Evolutionary conservation across 2,113 vertebrate genomes (phyloP).

Genomic region (Sminthopsis crassicaudata): DNA sequence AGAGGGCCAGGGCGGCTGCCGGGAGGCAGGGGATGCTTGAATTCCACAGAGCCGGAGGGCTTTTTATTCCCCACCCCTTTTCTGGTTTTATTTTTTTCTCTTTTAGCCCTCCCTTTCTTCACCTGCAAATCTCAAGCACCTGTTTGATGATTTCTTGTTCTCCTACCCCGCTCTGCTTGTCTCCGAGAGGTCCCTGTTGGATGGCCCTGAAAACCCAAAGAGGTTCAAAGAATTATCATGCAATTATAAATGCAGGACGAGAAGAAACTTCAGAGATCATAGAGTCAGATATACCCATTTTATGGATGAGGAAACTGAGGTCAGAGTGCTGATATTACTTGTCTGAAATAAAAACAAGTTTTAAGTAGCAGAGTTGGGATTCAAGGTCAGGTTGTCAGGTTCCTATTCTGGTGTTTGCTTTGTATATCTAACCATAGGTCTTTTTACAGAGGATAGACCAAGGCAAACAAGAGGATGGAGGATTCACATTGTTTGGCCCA

Average conservation of each 20-base stretch:
- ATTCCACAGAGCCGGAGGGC: constrained; percentile 73
- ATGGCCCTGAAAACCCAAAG: neutral
- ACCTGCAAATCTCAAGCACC: neutral
- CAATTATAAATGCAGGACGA: neutral
- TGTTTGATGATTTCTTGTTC: neutral
- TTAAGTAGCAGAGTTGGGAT: neutral
- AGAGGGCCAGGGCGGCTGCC: constrained; percentile 83
- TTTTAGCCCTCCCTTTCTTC: neutral
- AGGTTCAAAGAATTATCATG: neutral
- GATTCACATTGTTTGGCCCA: neutral
- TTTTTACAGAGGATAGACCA: neutral
- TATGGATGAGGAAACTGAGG: neutral
- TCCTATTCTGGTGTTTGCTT: neutral
- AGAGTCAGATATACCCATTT: neutral
- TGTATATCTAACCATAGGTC: neutral
- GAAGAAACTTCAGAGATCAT: neutral
- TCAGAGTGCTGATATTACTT: neutral
- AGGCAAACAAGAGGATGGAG: neutral
- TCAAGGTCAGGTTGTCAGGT: neutral
- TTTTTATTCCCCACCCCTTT: constrained; percentile 32
- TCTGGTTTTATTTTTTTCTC: constrained; percentile 60
- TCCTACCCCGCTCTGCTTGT: neutral
- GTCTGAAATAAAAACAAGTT: neutral
- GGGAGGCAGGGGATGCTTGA: constrained; percentile 82
- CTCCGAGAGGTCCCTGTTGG: neutral